A percentile compares a stretch with the other conserved stretches of the same genome.
Evolutionary conservation across 2,888 invertebrate species (phyloP).

Genomic region (Adela reaumurella): DNA sequence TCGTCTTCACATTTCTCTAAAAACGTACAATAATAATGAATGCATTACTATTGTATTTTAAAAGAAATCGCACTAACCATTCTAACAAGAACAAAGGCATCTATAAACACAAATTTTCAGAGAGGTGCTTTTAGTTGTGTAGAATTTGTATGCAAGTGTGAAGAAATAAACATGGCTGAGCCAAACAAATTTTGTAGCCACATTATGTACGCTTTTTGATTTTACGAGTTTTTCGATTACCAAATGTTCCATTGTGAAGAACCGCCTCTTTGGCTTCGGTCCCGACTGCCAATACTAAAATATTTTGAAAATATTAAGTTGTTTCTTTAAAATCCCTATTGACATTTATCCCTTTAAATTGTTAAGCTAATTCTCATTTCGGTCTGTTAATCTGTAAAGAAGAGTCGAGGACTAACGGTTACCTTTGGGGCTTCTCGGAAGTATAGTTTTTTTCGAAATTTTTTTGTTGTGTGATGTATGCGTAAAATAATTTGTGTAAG

Average conservation of each 20-base stretch:
- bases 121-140: too few species aligned
- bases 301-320: slow-evolving; percentile 16
- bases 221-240: slow-evolving; percentile 13
- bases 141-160: too few species aligned
- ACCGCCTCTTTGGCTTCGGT: slow-evolving; percentile 18
- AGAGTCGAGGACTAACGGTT: not conserved
- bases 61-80: too few species aligned
- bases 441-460: not conserved
- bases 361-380: not conserved
- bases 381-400: not conserved
- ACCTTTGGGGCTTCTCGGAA: not conserved
- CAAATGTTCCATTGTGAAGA: slow-evolving; percentile 10
- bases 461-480: slow-evolving; percentile 2
- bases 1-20: too few species aligned
- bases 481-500: too few species aligned
- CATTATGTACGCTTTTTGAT: slow-evolving; percentile 1
- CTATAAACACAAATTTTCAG: too few species aligned
- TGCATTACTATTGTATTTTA: too few species aligned
- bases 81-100: too few species aligned
- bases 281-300: slow-evolving; percentile 7
- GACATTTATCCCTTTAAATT: slow-evolving; percentile 24
- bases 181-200: too few species aligned
- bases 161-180: too few species aligned
- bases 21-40: too few species aligned
- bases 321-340: slow-evolving; percentile 10